Evolutionary conservation across 2,888 invertebrate genomes (phyloP), one percentile per base, ranked within the genome.

Genomic region (Pseudanteris insignis): DNA sequence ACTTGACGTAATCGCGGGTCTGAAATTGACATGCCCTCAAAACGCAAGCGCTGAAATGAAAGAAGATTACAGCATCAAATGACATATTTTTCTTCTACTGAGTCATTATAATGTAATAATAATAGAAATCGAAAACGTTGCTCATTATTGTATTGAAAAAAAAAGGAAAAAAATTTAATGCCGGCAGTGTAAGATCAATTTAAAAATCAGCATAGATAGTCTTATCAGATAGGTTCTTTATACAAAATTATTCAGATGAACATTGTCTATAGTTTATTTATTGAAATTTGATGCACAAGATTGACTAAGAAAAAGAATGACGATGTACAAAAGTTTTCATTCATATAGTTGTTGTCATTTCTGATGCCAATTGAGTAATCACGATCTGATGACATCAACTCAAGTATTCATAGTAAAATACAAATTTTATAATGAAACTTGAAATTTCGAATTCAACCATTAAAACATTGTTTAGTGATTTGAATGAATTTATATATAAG

Each of bases 41-140:
- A 46, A 25, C 40, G 33, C 38, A 38, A 24, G 33, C 29, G 26
- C 25, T 30, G 10, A 46, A 51, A 40, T 30, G 44, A 51, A 26
- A 36, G 44, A 38, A 44, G 33, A 59, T 59, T 59, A 32, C 51
- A 46, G 46, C 51, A 47, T 44, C 33, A 59, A 51, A 59, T 51
- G 51, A 59, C 51, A 59, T 48, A 44, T 46, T 46, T 51, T 46
- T 18, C 44, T 40, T 51, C 30, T 41, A 46, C 46, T 32, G 41
- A 53, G 47, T 51, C 41, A 59, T 53, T 59, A 53, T 36, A 13
- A 21, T 26, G 25, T 38, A 59, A 59, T 46, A 53, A 51, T 46
- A 51, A 51, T 18, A 30, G 30, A 47, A 41, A 53, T 41, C 8
- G 51, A 59, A 53, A 59, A 58, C 33, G 40, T 5, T 5, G 32